A percentile compares a stretch with the other conserved stretches of the same genome.
These are phyloP conservation scores for Gymnorhina tibicen DNA, from an alignment of 2,113 vertebrate genomes.

Conservation along the genomic window DNA sequence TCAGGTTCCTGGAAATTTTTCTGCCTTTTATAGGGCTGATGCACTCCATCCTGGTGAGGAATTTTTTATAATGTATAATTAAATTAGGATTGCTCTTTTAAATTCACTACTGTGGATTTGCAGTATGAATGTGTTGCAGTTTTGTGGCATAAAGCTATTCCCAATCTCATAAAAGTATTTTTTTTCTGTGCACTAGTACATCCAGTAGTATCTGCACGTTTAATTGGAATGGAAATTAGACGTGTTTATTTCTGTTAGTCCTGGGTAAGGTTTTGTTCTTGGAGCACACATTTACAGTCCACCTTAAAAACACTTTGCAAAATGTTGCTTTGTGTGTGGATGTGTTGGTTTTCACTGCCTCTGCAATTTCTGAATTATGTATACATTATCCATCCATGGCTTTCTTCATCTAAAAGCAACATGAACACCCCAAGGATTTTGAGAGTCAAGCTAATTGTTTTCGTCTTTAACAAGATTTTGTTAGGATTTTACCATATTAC, in stretches of 20 bases:
- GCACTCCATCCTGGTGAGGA: background rate
- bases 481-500: background rate
- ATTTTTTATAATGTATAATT: background rate
- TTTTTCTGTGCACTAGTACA: background rate
- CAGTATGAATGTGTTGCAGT: background rate
- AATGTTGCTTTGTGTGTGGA: background rate
- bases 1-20: background rate
- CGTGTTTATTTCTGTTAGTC: background rate
- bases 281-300: background rate
- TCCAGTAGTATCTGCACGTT: background rate
- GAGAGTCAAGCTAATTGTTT: background rate
- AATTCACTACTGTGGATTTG: background rate
- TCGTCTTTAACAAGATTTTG: background rate
- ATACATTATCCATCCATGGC: background rate
- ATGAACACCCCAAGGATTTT: background rate
- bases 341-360: background rate
- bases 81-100: background rate
- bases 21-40: background rate
- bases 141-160: background rate
- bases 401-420: background rate
- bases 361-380: background rate
- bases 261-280: background rate
- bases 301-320: background rate
- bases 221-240: background rate
- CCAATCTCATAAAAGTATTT: background rate